Base-by-base conservation (phyloP, 37 sponge, comb jelly and placozoan species). In the Diacarnus erythraeanus region DNA sequence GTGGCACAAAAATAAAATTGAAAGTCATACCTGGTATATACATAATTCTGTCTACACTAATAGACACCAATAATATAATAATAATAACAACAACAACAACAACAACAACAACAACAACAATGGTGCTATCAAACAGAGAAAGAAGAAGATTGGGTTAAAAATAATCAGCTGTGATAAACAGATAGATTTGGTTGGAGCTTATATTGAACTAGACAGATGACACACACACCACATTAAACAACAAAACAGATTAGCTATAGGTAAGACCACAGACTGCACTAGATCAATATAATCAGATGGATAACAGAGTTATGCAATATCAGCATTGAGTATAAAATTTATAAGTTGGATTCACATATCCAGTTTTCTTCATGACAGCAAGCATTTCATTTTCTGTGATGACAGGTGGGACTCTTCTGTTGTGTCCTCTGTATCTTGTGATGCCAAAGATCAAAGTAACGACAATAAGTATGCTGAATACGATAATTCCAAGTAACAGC, bases 271-370 rank as follows among this genome's bases (percentile, higher is more conserved):
- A n/a, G n/a, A n/a, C n/a, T n/a, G n/a, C n/a, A n/a, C n/a, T 12
- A 47, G 51, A 47, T 12, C 51, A 47, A 47, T 12, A 47, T 6
- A 47, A 47, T 12, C 6, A 15, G 51, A 12, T 15, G 6, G 12
- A 12, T 47, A 47, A 15, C 51, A 47, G 51, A 15, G 51, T 47
- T 47, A 47, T 47, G 10, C 12, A 12, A 47, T 47, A 47, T 60
- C 61, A 60, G 27, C 22, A 17, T 5, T 60, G 61, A 42, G 59
- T 38, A 37, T 60, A 86, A 76, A 84, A 90, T n/a, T 76, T 78
- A 82, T 90, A 90, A 17, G 90, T 90, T 44, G 90, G 90, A 34
- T 90, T 90, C 44, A 90, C 78, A 57, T 85, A 90, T 30, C 90
- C 90, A 47, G 73, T 58, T 35, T 80, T 23, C 73, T 90, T 90